Conservation (phyloP, 2,888 invertebrate genomes). For the Erannis defoliaria region DNA sequence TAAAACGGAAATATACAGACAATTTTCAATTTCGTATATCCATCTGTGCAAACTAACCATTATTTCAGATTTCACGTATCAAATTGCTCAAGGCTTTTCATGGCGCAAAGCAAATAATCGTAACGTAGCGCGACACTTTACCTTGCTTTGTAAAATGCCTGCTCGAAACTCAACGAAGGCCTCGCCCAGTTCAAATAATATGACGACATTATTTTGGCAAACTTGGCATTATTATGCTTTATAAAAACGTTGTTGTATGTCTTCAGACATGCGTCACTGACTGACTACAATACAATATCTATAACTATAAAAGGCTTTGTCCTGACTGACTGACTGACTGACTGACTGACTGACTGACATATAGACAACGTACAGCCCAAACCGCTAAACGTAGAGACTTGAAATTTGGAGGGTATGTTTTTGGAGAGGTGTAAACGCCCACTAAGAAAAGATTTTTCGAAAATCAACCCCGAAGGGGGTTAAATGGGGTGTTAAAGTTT, state of each 20-base stretch:
- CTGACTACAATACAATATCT: too few relatives aligned
- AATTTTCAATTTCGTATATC: neutral
- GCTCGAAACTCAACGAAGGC: conserved; percentile 11
- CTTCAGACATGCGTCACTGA: neutral
- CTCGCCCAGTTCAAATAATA: conserved; percentile 11
- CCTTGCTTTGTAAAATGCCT: conserved; percentile 12
- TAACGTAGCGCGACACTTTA: conserved; percentile 8
- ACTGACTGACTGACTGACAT: too few relatives aligned
- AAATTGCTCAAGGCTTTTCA: conserved; percentile 18
- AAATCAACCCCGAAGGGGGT: too few relatives aligned
- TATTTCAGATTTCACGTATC: conserved; percentile 13
- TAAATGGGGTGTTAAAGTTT: too few relatives aligned
- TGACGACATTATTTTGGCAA: conserved; percentile 17
- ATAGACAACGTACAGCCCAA: too few relatives aligned
- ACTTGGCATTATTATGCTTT: neutral
- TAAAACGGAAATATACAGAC: conserved; percentile 12
- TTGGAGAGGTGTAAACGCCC: too few relatives aligned
- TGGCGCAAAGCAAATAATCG: conserved; percentile 28
- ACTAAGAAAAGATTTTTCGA: too few relatives aligned
- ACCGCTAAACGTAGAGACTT: too few relatives aligned
- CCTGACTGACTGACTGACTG: too few relatives aligned
- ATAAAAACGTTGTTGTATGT: conserved; percentile 1
- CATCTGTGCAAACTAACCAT: conserved; percentile 31
- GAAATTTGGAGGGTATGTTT: too few relatives aligned
- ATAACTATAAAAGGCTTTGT: too few relatives aligned